Base-by-base conservation (phyloP, 1,140 invertebrate species). In the Chironomus tepperi region DNA sequence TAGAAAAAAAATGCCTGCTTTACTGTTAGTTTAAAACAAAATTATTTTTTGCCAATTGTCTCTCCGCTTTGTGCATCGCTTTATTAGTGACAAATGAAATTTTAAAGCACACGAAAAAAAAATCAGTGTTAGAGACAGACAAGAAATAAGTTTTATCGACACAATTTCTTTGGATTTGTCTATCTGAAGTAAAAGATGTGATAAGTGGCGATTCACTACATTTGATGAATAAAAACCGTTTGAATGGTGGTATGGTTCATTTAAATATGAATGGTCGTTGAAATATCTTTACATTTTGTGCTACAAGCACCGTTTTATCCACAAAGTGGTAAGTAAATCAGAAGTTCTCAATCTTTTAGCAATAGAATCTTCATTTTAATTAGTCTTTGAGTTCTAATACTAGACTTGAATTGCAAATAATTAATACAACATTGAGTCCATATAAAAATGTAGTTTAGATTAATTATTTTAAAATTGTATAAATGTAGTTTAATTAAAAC, bases 1-100 rank as follows among this genome's bases (percentile, higher is more conserved):
- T 57, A 57, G 47, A 57, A 57, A n/a, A n/a, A 57, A 57, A 57
- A n/a, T 57, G n/a, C n/a, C n/a, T 57, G n/a, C n/a, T 57, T 57
- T 57, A 57, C 47, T 57, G 47, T 57, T 57, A 57, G 47, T 57
- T n/a, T 12, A n/a, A 57, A 57, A 9, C 5, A 57, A 12, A 12
- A 1, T 57, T 1, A 15, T 57, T n/a, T 57, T 57, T 57, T 57
- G 47, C 47, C 47, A 57, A 57, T 57, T 15, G 47, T n/a, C 47
- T 57, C 47, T 57, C 47, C n/a, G 47, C 12, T 57, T 34, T 57
- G 47, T 57, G 12, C n/a, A 15, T 5, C 15, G 12, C 5, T 12
- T 12, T 57, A 15, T 57, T 57, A 15, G 47, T 12, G 47, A 57
- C 12, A n/a, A n/a, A 34, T 57, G 47, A 57, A n/a, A 15, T n/a